Base-by-base conservation (phyloP, 2,888 invertebrate genomes). In the Drosophila quasianomalipes region DNA sequence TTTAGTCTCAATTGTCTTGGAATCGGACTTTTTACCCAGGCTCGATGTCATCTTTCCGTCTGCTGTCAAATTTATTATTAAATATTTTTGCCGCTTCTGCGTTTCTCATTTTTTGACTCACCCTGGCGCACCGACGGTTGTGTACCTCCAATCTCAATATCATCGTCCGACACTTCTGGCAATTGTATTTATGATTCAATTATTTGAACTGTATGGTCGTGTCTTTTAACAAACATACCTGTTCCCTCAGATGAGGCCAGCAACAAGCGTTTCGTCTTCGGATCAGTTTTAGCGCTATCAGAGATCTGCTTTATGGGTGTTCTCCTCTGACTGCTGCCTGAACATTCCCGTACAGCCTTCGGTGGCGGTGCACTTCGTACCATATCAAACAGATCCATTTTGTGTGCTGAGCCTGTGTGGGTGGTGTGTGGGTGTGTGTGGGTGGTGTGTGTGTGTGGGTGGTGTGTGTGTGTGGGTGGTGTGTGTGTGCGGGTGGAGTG, bases 351-450 rank as follows among this genome's bases (percentile, higher is more conserved):
- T 10, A 74, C 54, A 16, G 22, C 67, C 6, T 60, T 30, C 14
- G 84, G 82, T 22, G 83, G 83, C 57, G 73, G 70, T 3, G 73
- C 79, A 22, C 71, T 69, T 4, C 84, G 66, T 37, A 82, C 81
- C 3, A 73, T 4, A 28, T 82, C 81, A 53, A 82, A 82, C 10
- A 79, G 55, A 70, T 82, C 82, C 84, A 82, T 83, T 31, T 19
- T 49, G 16, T 49, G 37, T 54, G 7, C 41, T 59, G 1, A n/a
- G 9, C 47, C 19, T 44, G 41, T 22, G 30, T n/a, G 54, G 28
- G 4, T 44, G 33, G 14, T 16, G n/a, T 28, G 4, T 35, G 28
- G 19, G n/a, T n/a, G 22, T 64, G 22, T 33, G 6, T 41, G 22
- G 22, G 22, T 22, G 22, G 22, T 22, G 22, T 22, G 22, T 22